phyloP scores from a whole-genome alignment of 2,797 vertebrate species.

The Falco naumanni region DNA sequence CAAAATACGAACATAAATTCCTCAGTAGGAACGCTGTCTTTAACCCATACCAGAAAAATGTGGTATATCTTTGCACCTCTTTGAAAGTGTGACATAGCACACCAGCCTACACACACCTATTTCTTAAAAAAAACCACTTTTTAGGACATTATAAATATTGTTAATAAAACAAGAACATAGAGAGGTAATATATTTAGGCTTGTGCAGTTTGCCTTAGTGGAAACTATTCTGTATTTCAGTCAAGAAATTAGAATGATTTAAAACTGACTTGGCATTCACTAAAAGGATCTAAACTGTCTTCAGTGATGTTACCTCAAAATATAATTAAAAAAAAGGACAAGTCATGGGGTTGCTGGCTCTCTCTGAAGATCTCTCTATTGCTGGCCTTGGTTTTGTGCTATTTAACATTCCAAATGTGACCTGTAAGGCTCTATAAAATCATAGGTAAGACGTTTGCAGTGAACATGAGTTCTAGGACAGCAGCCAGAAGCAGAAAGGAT shows the following conservation, averaged over 20 bases:
- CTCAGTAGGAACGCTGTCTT: neutral
- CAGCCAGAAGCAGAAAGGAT: neutral
- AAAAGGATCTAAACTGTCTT: neutral
- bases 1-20: neutral
- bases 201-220: neutral
- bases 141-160: neutral
- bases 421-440: neutral
- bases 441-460: neutral
- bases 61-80: neutral
- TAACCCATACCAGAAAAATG: neutral
- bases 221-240: neutral
- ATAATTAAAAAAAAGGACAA: neutral
- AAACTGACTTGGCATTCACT: neutral
- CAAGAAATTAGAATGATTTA: neutral
- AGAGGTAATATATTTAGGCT: neutral
- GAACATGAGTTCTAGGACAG: neutral
- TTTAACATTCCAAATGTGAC: neutral
- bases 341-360: neutral
- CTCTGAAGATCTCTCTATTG: neutral
- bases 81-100: neutral
- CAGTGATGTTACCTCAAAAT: neutral
- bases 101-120: neutral
- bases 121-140: neutral
- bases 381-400: neutral
- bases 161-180: neutral